Base-by-base conservation (phyloP, 2,888 invertebrate genomes). In the Platycheirus albimanus region DNA sequence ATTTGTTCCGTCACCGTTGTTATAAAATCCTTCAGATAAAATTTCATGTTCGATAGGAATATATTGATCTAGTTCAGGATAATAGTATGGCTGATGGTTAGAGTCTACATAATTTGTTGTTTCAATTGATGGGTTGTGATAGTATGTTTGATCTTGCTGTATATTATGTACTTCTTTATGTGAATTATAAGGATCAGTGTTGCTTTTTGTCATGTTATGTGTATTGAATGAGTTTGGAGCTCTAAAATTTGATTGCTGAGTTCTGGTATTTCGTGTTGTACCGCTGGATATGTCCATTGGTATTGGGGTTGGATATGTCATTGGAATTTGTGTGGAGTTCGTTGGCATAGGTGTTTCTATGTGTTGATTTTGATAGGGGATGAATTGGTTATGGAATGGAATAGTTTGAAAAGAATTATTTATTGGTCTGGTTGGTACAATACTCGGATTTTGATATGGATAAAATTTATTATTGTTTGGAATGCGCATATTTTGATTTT, bases 251-350 rank as follows among this genome's bases (percentile, higher is more conserved):
- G 52, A 52, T 10, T 52, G 52, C 2, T 30, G 52, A 8, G 66
- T 67, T 19, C 66, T 51, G 10, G 30, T 54, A 28, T 45, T 66
- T 15, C 43, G 52, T 8, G 52, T 54, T 15, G 41, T 67, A 17
- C 43, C 66, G 10, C 67, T 54, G 20, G 54, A 33, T 54, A 45
- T 41, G 6, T 67, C 67, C 67, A 67, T 47, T 47, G 45, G 69
- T 43, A 67, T 47, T 47, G 45, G 69, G 11, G 30, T 69, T n/a
- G 47, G 20, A 2, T 15, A 3, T 15, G n/a, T 3, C 24, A 15
- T 1, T 1, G 54, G 20, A 17, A 1, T 2, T 20, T 43, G 13
- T 7, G 3, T 36, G 51, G 13, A 24, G 13, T 3, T 45, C 28
- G 17, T 20, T 6, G 13, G 11, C 36, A 13, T 13, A 19, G 7